These are phyloP conservation scores for Enteromius viviparus DNA, from an alignment of 2,797 vertebrate genomes.

Conservation along the genomic window DNA sequence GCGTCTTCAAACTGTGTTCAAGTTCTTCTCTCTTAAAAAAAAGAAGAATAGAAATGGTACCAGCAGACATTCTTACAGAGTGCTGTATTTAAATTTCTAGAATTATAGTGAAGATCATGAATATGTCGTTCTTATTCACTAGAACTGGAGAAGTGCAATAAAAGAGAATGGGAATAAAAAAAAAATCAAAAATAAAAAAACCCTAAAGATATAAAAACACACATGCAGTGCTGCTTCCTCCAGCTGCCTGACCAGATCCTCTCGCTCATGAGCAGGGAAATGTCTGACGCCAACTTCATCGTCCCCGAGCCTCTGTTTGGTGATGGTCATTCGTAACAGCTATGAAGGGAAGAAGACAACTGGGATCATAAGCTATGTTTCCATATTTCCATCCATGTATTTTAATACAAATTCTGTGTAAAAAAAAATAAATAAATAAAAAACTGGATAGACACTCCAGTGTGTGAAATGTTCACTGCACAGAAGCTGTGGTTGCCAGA, in stretches of 20 bases:
- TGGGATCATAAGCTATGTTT: neutral
- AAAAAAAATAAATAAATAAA: too few relatives aligned
- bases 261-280: slow-evolving; percentile 93
- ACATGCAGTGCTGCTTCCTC: slow-evolving; percentile 93
- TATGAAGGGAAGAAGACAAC: slow-evolving; percentile 60
- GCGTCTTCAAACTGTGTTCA: slow-evolving; percentile 87
- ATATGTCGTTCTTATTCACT: neutral
- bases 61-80: neutral
- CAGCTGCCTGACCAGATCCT: slow-evolving; percentile 92
- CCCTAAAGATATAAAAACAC: neutral
- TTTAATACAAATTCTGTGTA: neutral
- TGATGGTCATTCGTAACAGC: slow-evolving; percentile 98
- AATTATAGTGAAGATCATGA: neutral
- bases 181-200: too few relatives aligned
- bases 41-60: neutral
- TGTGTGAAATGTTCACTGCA: neutral
- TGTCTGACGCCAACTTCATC: slow-evolving; percentile 92
- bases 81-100: neutral
- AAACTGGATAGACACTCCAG: neutral
- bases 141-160: neutral
- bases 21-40: slow-evolving; percentile 84
- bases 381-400: neutral
- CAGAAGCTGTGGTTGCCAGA: too few relatives aligned
- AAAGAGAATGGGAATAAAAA: neutral
- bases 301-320: slow-evolving; percentile 94